phyloP scores from a whole-genome alignment of 2,888 invertebrate species.

The Drosophila phalerata region DNA sequence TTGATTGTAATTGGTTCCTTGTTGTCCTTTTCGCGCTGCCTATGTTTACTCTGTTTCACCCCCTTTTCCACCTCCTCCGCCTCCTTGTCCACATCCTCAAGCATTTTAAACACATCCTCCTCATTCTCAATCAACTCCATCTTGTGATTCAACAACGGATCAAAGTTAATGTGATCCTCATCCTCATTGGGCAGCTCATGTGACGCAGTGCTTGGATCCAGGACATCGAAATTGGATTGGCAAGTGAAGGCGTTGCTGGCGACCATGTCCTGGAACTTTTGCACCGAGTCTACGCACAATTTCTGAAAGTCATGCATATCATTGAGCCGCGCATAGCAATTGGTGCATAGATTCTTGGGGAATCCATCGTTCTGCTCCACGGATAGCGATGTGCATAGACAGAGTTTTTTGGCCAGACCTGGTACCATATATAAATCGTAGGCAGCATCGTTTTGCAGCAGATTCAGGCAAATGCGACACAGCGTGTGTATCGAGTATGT shows the following conservation, averaged over 20 bases:
- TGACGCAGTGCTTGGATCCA: slow-evolving; percentile 63
- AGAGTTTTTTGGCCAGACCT: slow-evolving; percentile 81
- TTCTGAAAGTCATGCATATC: slow-evolving; percentile 83
- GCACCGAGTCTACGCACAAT: slow-evolving; percentile 79
- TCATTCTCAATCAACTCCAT: slow-evolving; percentile 82
- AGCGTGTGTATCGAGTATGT: slow-evolving; percentile 75
- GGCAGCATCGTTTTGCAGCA: slow-evolving; percentile 72
- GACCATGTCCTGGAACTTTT: slow-evolving; percentile 80
- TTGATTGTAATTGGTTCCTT: slow-evolving; percentile 26
- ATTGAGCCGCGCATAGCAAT: slow-evolving; percentile 77
- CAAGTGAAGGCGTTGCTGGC: slow-evolving; percentile 65
- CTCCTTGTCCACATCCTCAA: slow-evolving; percentile 81
- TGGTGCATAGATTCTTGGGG: slow-evolving; percentile 81
- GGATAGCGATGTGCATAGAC: slow-evolving; percentile 81
- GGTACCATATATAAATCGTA: slow-evolving; percentile 81
- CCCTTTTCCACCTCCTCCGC: slow-evolving; percentile 74
- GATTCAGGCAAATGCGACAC: slow-evolving; percentile 83
- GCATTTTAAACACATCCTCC: slow-evolving; percentile 83
- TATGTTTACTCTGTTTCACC: slow-evolving; percentile 39
- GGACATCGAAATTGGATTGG: slow-evolving; percentile 72
- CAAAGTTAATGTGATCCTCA: slow-evolving; percentile 79
- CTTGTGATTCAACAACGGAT: slow-evolving; percentile 80
- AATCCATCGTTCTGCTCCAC: slow-evolving; percentile 83
- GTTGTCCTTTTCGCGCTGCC: not conserved
- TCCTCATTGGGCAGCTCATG: slow-evolving; percentile 69